Conservation (phyloP, 2,797 vertebrate genomes). For the Nasua narica region DNA sequence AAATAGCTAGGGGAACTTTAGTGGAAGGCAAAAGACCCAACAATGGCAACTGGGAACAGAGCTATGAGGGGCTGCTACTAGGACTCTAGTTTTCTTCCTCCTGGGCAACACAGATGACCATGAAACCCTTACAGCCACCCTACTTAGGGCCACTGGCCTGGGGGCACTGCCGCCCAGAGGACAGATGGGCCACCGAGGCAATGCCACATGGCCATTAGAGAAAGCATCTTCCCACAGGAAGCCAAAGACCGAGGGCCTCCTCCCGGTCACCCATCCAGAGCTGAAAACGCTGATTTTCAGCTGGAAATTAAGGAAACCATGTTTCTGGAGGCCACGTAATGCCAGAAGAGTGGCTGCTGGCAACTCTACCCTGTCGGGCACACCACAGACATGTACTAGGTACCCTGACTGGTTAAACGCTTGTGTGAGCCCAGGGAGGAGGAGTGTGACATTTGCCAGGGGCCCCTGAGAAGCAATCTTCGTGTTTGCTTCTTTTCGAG, state of each 20-base stretch:
- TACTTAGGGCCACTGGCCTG: background rate
- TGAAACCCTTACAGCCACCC: background rate
- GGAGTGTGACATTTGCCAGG: constrained; percentile 44
- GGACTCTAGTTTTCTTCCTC: background rate
- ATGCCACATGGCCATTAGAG: background rate
- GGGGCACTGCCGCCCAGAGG: background rate
- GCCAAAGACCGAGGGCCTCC: background rate
- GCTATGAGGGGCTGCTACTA: background rate
- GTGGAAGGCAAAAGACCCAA: background rate
- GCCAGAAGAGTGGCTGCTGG: constrained; percentile 44
- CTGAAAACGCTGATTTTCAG: constrained; percentile 34
- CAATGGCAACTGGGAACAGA: background rate
- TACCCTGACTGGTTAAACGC: constrained; percentile 52
- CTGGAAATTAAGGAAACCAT: constrained; percentile 41
- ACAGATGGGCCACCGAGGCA: background rate
- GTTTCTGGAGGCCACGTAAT: constrained; percentile 42
- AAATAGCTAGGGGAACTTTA: background rate
- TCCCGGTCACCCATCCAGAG: background rate
- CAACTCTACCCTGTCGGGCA: constrained; percentile 36
- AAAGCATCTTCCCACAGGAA: background rate
- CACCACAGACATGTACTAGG: constrained; percentile 36
- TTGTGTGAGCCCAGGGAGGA: constrained; percentile 49
- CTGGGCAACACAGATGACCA: background rate
- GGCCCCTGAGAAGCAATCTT: constrained; percentile 41
- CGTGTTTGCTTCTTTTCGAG: constrained; percentile 41